phyloP scores from a whole-genome alignment of 1,140 invertebrate species.

The Drosophila grimshawi region DNA sequence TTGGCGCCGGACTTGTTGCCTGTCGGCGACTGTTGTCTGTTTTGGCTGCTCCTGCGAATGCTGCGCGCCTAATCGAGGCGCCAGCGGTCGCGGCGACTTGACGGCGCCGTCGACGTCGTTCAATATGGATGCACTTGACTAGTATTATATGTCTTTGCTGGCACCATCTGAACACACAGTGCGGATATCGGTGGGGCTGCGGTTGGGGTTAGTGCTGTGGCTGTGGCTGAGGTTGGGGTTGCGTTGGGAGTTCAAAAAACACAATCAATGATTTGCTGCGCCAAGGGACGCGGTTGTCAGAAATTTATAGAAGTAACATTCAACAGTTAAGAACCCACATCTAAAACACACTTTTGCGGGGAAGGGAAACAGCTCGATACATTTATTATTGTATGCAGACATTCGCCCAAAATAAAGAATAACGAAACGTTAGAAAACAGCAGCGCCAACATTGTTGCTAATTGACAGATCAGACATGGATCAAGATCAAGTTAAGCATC shows the following conservation, averaged over 20 bases:
- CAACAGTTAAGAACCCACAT: slow-evolving; percentile 5
- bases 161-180: not conserved
- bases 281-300: slow-evolving; percentile 70
- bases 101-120: slow-evolving; percentile 77
- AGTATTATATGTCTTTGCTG: slow-evolving; percentile 40
- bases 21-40: slow-evolving; percentile 9
- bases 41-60: slow-evolving; percentile 1
- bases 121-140: slow-evolving; percentile 28
- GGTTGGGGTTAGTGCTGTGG: not conserved
- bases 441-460: slow-evolving; percentile 56
- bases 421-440: slow-evolving; percentile 56
- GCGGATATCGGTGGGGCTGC: not conserved
- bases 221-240: not conserved
- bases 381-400: slow-evolving; percentile 5
- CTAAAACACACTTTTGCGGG: slow-evolving; percentile 12
- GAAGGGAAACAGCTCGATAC: slow-evolving; percentile 1
- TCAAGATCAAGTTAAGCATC: slow-evolving; percentile 42
- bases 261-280: slow-evolving; percentile 78
- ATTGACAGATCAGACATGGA: slow-evolving; percentile 50
- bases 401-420: slow-evolving; percentile 18
- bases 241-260: slow-evolving; percentile 22
- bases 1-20: slow-evolving; percentile 9
- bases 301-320: slow-evolving; percentile 55
- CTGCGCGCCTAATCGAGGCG: slow-evolving; percentile 79
- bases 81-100: slow-evolving; percentile 76